phyloP scores from a whole-genome alignment of 2,888 invertebrate genomes.

The Heliconius charithonia region DNA sequence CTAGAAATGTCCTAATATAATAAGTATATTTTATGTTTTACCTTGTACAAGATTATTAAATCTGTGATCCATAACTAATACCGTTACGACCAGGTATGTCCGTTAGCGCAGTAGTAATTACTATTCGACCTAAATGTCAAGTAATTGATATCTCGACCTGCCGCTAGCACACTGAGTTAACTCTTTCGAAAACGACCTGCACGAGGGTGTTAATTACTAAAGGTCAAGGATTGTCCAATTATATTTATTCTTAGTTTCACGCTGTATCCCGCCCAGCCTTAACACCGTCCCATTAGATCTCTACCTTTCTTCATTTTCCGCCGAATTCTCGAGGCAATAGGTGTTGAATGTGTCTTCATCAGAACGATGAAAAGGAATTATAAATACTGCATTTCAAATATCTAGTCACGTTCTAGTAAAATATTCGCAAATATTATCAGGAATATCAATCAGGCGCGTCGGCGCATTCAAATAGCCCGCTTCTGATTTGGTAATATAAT shows the following conservation, averaged over 20 bases:
- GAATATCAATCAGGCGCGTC: slow-evolving; percentile 60
- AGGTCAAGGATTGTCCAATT: slow-evolving; percentile 42
- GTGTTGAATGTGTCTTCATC: no score
- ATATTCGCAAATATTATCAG: slow-evolving; percentile 64
- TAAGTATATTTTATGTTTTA: not conserved
- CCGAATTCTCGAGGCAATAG: no score
- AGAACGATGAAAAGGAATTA: no score
- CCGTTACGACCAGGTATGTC: slow-evolving; percentile 47
- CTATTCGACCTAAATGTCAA: slow-evolving; percentile 68
- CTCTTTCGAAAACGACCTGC: slow-evolving; percentile 41
- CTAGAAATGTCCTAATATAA: not conserved
- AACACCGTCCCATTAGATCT: no score
- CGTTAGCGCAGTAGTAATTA: slow-evolving; percentile 66
- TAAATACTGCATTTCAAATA: not conserved
- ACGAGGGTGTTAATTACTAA: slow-evolving; percentile 39
- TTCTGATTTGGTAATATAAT: slow-evolving; percentile 51
- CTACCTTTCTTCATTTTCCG: no score
- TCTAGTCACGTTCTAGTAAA: slow-evolving; percentile 65
- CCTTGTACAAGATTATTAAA: slow-evolving; percentile 28
- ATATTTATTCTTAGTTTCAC: not conserved
- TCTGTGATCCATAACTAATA: slow-evolving; percentile 45
- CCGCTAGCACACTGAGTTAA: slow-evolving; percentile 31
- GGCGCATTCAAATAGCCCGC: slow-evolving; percentile 56
- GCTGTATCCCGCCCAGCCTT: no score
- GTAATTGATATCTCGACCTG: slow-evolving; percentile 53